Evolutionary conservation across 2,113 vertebrate species (phyloP).

Genomic region (Epinephelus lanceolatus): DNA sequence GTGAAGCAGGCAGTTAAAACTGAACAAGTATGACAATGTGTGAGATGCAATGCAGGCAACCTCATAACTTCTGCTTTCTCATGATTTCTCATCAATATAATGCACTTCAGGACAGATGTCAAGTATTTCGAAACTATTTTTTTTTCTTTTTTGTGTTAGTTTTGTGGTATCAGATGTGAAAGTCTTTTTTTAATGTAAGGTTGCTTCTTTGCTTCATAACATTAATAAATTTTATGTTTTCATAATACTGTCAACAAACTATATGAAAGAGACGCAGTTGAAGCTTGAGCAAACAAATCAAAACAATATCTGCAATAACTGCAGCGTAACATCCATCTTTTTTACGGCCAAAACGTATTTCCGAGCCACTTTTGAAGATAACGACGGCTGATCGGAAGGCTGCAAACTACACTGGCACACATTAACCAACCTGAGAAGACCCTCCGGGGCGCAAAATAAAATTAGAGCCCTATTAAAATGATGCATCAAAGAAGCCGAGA

Average conservation of each 20-base stretch:
- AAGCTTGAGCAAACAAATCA: neutral
- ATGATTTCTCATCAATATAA: neutral
- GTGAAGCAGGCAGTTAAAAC: neutral
- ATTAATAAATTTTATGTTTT: too few relatives aligned
- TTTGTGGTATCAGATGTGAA: neutral
- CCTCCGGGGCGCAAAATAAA: slow-evolving; percentile 57
- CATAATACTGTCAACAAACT: neutral
- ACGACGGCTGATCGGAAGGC: slow-evolving; percentile 61
- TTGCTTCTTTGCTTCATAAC: neutral
- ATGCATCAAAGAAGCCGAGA: slow-evolving; percentile 62
- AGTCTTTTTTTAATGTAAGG: neutral
- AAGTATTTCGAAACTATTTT: neutral
- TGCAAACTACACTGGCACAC: slow-evolving; percentile 50
- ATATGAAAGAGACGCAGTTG: neutral
- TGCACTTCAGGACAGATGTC: neutral
- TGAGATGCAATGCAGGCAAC: neutral
- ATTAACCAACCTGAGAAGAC: slow-evolving; percentile 61
- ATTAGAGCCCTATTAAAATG: slow-evolving; percentile 64
- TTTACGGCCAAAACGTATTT: slow-evolving; percentile 3
- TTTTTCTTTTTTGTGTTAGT: neutral
- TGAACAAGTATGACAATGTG: slow-evolving; percentile 16
- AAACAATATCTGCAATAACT: slow-evolving; percentile 20
- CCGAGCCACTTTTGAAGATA: slow-evolving; percentile 44
- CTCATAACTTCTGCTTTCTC: neutral
- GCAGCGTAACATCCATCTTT: neutral